phyloP scores from a whole-genome alignment of 2,888 invertebrate species.

The Azorinus chamasolen region DNA sequence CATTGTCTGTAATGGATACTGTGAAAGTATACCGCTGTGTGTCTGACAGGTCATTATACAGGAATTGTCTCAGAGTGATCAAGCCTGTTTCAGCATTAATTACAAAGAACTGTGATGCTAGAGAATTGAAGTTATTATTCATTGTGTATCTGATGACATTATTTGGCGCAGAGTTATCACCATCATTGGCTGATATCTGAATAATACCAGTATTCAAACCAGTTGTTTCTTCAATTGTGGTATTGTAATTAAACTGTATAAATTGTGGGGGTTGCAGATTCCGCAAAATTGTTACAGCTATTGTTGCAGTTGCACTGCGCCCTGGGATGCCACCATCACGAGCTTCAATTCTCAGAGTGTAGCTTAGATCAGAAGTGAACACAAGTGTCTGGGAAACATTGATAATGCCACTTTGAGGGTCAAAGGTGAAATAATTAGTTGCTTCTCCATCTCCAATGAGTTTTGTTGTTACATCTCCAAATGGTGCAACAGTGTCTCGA shows the following conservation, averaged over 20 bases:
- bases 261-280: constrained; percentile 74
- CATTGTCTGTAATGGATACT: constrained; percentile 59
- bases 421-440: constrained; percentile 74
- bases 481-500: constrained; percentile 65
- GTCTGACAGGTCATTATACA: constrained; percentile 68
- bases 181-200: constrained; percentile 69
- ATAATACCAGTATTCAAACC: constrained; percentile 61
- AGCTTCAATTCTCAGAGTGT: constrained; percentile 79
- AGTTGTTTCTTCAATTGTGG: constrained; percentile 71
- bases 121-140: constrained; percentile 29
- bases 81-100: constrained; percentile 71
- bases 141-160: constrained; percentile 60
- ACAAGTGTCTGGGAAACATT: constrained; percentile 67
- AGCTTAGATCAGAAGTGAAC: constrained; percentile 69
- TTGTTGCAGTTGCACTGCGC: constrained; percentile 69
- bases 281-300: constrained; percentile 68
- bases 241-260: constrained; percentile 44
- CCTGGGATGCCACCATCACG: constrained; percentile 80
- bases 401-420: constrained; percentile 71
- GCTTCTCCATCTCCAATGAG: constrained; percentile 74
- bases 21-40: constrained; percentile 58
- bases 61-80: constrained; percentile 69
- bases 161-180: constrained; percentile 60
- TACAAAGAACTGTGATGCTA: constrained; percentile 65
- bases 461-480: constrained; percentile 65